Evolutionary conservation across 2,797 vertebrate species (phyloP).

Genomic region (Chrosomus eos): DNA sequence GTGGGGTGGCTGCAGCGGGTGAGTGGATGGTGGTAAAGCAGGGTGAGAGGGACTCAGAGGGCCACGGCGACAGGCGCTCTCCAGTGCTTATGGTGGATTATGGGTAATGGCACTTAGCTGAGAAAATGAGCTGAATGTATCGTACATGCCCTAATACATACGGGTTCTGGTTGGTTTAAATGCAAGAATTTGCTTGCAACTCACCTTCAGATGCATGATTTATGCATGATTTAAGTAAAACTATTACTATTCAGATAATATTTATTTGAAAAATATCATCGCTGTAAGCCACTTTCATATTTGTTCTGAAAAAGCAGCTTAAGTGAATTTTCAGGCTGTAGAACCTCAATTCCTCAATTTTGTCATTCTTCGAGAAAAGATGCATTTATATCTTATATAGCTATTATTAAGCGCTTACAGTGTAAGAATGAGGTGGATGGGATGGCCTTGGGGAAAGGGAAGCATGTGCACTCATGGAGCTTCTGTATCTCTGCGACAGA

Average conservation of each 20-base stretch:
- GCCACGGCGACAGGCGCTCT: conserved; percentile 16
- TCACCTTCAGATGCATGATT: background rate
- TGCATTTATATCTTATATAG: conserved; percentile 12
- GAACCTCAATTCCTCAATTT: background rate
- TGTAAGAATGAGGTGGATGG: background rate
- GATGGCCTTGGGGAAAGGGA: conserved; percentile 34
- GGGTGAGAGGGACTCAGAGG: conserved; percentile 6
- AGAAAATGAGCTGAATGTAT: conserved; percentile 38
- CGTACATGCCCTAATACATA: background rate
- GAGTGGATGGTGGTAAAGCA: conserved; percentile 33
- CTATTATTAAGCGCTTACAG: background rate
- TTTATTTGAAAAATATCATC: background rate
- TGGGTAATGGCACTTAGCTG: conserved; percentile 37
- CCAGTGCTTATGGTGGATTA: conserved; percentile 35
- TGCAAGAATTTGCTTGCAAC: background rate
- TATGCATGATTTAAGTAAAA: background rate
- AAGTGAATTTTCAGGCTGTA: background rate
- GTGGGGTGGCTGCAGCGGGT: conserved; percentile 27
- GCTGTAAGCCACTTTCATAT: background rate
- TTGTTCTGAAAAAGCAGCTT: background rate
- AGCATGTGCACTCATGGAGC: conserved; percentile 17
- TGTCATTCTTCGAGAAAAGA: conserved; percentile 8
- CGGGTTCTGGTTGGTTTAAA: background rate
- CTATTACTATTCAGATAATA: background rate
- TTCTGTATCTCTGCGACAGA: conserved; percentile 71